These are phyloP conservation scores for Drosophila asahinai DNA, from an alignment of 1,140 invertebrate genomes.

Conservation along the genomic window DNA sequence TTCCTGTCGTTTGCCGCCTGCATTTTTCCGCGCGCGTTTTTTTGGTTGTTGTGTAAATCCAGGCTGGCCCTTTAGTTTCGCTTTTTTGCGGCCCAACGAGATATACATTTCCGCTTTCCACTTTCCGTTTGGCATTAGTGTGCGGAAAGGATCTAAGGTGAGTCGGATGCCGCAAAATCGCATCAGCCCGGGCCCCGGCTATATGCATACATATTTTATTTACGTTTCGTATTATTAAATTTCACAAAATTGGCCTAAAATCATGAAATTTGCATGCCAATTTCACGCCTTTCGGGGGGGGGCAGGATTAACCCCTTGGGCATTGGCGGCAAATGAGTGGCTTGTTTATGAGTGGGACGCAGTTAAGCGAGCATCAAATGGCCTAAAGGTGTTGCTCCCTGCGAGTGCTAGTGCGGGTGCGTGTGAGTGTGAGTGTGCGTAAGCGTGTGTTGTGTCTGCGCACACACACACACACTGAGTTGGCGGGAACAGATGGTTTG, in stretches of 20 bases:
- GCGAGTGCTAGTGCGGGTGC: slow-evolving; percentile 8
- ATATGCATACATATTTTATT: slow-evolving; percentile 25
- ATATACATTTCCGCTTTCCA: slow-evolving; percentile 71
- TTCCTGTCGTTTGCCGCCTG: slow-evolving; percentile 58
- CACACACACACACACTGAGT: slow-evolving; percentile 7
- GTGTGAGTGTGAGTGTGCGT: slow-evolving; percentile 15
- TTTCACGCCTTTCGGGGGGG: slow-evolving; percentile 33
- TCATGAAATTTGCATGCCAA: slow-evolving; percentile 72
- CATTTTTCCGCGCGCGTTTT: slow-evolving; percentile 38
- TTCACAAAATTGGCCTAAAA: slow-evolving; percentile 44
- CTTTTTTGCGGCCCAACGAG: slow-evolving; percentile 57
- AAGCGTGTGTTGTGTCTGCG: slow-evolving; percentile 12
- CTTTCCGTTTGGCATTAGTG: slow-evolving; percentile 62
- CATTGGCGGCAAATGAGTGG: slow-evolving; percentile 76
- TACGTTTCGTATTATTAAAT: slow-evolving; percentile 37
- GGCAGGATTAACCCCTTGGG: slow-evolving; percentile 29
- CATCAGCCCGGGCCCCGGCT: not conserved
- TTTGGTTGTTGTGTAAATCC: slow-evolving; percentile 21
- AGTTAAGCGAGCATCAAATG: slow-evolving; percentile 49
- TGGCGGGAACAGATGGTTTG: slow-evolving; percentile 55
- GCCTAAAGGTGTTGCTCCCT: slow-evolving; percentile 39
- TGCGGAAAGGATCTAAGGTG: slow-evolving; percentile 6
- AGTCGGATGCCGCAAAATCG: slow-evolving; percentile 8
- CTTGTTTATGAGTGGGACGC: slow-evolving; percentile 68
- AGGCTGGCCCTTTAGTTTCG: slow-evolving; percentile 37